Evolutionary conservation across 2,888 invertebrate genomes (phyloP).

Genomic region (Chrysodeixis includens): DNA sequence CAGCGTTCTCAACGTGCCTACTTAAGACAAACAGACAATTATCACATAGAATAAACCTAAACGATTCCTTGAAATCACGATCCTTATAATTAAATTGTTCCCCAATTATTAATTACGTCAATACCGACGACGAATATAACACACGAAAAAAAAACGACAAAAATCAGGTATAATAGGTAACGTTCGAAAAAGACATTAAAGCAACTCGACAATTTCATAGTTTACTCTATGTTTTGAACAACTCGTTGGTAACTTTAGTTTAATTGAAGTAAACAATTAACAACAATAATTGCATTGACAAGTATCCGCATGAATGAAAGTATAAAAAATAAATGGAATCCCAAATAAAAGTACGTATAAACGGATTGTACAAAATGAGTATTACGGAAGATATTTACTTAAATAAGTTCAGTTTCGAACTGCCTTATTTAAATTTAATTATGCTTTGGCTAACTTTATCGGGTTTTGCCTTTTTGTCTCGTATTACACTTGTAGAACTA

Average conservation of each 20-base stretch:
- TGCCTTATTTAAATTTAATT: slow-evolving; percentile 50
- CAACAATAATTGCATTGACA: slow-evolving; percentile 71
- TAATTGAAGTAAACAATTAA: slow-evolving; percentile 69
- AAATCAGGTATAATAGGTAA: slow-evolving; percentile 88
- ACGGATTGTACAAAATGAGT: slow-evolving; percentile 72
- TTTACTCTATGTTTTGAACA: slow-evolving; percentile 84
- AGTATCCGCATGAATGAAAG: slow-evolving; percentile 51
- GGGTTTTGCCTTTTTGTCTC: slow-evolving; percentile 6
- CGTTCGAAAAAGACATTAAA: slow-evolving; percentile 84
- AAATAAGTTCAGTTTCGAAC: slow-evolving; percentile 39
- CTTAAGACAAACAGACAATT: slow-evolving; percentile 77
- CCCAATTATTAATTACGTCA: slow-evolving; percentile 82
- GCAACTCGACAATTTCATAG: slow-evolving; percentile 78
- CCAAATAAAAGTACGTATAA: slow-evolving; percentile 52
- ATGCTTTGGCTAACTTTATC: slow-evolving; percentile 18
- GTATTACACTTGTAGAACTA: no score
- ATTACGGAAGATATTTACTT: slow-evolving; percentile 64
- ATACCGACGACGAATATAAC: slow-evolving; percentile 77
- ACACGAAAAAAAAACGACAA: slow-evolving; percentile 77
- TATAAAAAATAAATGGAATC: slow-evolving; percentile 49
- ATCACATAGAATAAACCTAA: slow-evolving; percentile 85
- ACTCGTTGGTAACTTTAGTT: slow-evolving; percentile 87
- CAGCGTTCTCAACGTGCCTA: slow-evolving; percentile 78
- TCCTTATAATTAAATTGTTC: slow-evolving; percentile 87
- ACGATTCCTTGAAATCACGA: slow-evolving; percentile 86